These are phyloP conservation scores for Cheilosia scutellata DNA, from an alignment of 2,888 invertebrate genomes.

Conservation along the genomic window DNA sequence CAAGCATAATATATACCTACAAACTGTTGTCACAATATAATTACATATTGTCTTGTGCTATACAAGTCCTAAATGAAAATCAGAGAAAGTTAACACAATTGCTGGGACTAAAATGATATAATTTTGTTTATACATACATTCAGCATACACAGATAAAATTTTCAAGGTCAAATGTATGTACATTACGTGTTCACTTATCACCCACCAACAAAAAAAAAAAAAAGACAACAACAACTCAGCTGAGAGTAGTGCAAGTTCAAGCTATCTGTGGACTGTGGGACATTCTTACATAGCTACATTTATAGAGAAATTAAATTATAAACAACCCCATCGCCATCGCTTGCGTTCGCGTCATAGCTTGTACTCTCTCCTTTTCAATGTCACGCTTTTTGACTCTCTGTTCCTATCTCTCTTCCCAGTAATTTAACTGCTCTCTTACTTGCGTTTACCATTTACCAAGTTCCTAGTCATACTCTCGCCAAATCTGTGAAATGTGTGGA, in stretches of 20 bases:
- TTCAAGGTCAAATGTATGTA: conserved; percentile 65
- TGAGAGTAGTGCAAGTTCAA: conserved; percentile 43
- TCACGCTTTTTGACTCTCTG: conserved; percentile 24
- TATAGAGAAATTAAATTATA: conserved; percentile 46
- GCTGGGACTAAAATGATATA: conserved; percentile 1
- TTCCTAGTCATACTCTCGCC: conserved; percentile 11
- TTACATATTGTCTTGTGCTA: background rate
- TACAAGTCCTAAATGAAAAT: background rate
- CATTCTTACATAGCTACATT: background rate
- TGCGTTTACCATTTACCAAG: background rate
- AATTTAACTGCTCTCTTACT: conserved; percentile 16
- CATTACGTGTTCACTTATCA: conserved; percentile 30
- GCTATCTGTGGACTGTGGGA: conserved; percentile 1
- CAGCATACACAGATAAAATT: conserved; percentile 24
- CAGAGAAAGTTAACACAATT: conserved; percentile 20
- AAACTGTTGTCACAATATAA: background rate
- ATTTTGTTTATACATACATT: conserved; percentile 49
- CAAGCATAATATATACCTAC: conserved; percentile 4
- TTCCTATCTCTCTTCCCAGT: conserved; percentile 12
- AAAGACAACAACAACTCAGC: conserved; percentile 32
- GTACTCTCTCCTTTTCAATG: conserved; percentile 44
- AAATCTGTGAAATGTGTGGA: conserved; percentile 1
- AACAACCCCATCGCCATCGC: conserved; percentile 49
- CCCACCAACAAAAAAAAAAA: conserved; percentile 15
- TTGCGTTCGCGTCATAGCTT: conserved; percentile 38